These are phyloP conservation scores for Plagiodera versicolora DNA, from an alignment of 2,888 invertebrate genomes.

Conservation along the genomic window DNA sequence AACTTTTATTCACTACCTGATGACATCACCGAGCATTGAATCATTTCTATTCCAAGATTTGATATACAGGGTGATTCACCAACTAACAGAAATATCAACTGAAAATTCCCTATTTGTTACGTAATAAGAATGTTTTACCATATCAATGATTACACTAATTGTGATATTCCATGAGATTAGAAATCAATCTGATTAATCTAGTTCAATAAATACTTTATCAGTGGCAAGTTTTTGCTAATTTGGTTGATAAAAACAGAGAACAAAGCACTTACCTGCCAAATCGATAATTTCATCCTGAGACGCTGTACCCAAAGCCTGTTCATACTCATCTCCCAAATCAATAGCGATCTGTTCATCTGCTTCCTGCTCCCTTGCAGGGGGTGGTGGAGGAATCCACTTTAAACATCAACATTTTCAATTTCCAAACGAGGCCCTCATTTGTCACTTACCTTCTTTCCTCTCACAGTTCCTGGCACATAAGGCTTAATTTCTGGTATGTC, in stretches of 20 bases:
- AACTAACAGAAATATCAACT: no score
- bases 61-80: no score
- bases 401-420: slow-evolving; percentile 39
- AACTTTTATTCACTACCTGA: background rate
- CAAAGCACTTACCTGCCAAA: slow-evolving; percentile 74
- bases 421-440: background rate
- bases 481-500: slow-evolving; percentile 96
- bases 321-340: slow-evolving; percentile 93
- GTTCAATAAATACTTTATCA: background rate
- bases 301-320: slow-evolving; percentile 83
- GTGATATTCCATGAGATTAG: no score
- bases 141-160: no score
- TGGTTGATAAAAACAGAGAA: background rate
- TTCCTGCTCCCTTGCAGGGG: slow-evolving; percentile 70
- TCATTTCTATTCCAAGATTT: slow-evolving; percentile 5
- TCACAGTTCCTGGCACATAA: slow-evolving; percentile 83
- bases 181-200: no score
- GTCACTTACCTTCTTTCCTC: slow-evolving; percentile 83
- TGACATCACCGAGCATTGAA: background rate
- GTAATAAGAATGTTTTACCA: no score
- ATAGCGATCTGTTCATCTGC: slow-evolving; percentile 91
- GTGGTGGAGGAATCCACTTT: slow-evolving; percentile 82
- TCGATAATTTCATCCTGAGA: slow-evolving; percentile 98
- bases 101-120: no score
- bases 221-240: background rate